A percentile compares a stretch with the other conserved stretches of the same genome.
These are phyloP conservation scores for Sternarchorhynchus goeldii DNA, from an alignment of 2,797 vertebrate genomes.

Conservation along the genomic window DNA sequence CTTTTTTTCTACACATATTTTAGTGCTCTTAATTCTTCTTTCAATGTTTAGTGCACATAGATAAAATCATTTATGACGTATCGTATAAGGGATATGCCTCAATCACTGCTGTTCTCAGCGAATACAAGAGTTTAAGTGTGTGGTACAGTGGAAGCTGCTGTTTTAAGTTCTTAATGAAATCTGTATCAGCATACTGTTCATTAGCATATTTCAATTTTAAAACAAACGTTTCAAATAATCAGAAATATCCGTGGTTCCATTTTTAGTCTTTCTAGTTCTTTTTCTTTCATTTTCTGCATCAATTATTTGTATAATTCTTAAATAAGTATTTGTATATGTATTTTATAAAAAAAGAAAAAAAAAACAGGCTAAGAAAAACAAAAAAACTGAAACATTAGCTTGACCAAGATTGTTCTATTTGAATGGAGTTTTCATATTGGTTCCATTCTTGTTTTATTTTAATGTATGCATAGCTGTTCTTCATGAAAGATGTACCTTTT, in stretches of 20 bases:
- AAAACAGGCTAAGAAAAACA: too few species aligned
- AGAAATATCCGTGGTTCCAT: too few species aligned
- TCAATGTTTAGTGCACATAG: neutral
- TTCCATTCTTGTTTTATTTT: neutral
- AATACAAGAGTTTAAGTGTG: constrained; percentile 2
- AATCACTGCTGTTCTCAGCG: neutral
- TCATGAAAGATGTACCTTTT: neutral
- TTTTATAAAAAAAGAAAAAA: too few species aligned
- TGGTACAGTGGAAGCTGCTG: neutral
- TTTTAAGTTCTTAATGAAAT: constrained; percentile 28
- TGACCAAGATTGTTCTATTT: neutral
- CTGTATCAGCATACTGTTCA: constrained; percentile 8
- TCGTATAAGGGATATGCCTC: neutral
- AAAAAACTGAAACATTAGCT: too few species aligned
- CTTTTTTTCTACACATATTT: neutral
- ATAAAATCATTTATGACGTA: neutral
- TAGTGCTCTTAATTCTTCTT: neutral
- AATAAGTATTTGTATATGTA: neutral
- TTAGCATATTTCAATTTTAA: neutral
- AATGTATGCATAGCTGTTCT: neutral
- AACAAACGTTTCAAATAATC: too few species aligned
- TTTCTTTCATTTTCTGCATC: too few species aligned
- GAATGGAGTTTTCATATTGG: neutral
- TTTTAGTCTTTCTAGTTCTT: too few species aligned
- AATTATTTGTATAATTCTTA: neutral